Base-by-base conservation (phyloP, 2,797 vertebrate species). In the Acanthis flammea region DNA sequence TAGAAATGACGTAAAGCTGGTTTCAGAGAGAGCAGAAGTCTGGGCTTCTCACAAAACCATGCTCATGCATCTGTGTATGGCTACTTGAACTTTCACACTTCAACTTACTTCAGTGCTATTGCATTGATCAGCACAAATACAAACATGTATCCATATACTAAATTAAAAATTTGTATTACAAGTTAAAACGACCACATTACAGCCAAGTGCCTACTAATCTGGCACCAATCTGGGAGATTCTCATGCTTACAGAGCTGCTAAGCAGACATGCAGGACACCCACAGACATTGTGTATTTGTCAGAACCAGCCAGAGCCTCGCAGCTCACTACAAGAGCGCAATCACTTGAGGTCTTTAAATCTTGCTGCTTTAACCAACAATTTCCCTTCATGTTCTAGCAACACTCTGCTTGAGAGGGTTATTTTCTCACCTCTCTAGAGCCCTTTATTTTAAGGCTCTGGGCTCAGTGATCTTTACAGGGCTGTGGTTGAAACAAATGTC, bases 401-500 rank as follows among this genome's bases (percentile, higher is more conserved):
- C 4, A 31, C 31, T 60, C 10, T 48, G 2, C 58, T 76, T 27
- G 57, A 78, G 54, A 94, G 24, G 47, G 22, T 23, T 73, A 53
- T 86, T 88, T 96, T 87, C 77, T 91, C 57, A 82, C 78, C 73
- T 48, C 44, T 31, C 84, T 53, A 79, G 60, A 79, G 42, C 11
- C 73, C 91, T 95, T 96, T 14, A 63, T 58, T 89, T 73, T 57
- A 95, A 86, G 90, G 54, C 61, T 19, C 68, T 25, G 8, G 31
- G 54, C 81, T 93, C 70, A 7, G 48, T 42, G 71, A 70, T 86
- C 72, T 71, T 88, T 53, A 33, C 1, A 2, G 73, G 79, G 93
- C 85, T 95, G 92, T 87, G 96, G 97, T 93, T 44, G 66, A 96
- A 97, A 78, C 67, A 90, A 97, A 88, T 63, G 86, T 55, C 94